These are phyloP conservation scores for Cheilosia urbana DNA, from an alignment of 2,888 invertebrate species.

Conservation along the genomic window DNA sequence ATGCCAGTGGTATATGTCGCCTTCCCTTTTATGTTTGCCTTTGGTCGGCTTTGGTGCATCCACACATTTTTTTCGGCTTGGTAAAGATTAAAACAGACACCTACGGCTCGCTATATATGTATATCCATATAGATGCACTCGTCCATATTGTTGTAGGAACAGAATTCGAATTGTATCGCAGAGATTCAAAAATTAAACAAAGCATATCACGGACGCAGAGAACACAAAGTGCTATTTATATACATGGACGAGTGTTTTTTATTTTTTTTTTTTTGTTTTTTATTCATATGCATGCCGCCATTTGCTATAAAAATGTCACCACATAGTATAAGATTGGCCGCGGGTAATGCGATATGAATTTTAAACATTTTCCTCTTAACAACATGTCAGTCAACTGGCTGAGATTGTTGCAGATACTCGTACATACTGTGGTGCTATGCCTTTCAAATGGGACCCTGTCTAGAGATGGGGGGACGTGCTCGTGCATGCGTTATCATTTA, in stretches of 20 bases:
- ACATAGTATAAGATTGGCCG: constrained; percentile 62
- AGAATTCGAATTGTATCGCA: background rate
- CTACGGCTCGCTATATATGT: constrained; percentile 8
- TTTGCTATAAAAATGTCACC: constrained; percentile 75
- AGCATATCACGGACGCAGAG: background rate
- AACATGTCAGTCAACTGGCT: constrained; percentile 49
- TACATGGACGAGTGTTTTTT: constrained; percentile 42
- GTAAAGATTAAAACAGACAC: constrained; percentile 55
- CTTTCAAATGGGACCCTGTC: constrained; percentile 14
- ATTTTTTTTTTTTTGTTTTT: constrained; percentile 44
- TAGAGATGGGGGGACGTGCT: background rate
- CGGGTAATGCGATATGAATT: constrained; percentile 72
- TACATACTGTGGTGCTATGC: background rate
- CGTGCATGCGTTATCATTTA: constrained; percentile 26
- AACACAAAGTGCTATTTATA: no score
- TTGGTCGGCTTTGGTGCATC: background rate
- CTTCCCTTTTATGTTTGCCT: constrained; percentile 5
- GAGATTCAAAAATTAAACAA: background rate
- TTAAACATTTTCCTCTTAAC: constrained; percentile 66
- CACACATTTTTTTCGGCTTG: background rate
- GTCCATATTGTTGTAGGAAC: background rate
- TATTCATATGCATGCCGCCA: constrained; percentile 46
- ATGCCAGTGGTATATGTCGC: constrained; percentile 26
- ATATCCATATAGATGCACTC: background rate
- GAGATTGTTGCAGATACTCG: constrained; percentile 27